A percentile compares a stretch with the other conserved stretches of the same genome.
These are phyloP conservation scores for Spisula subtruncata DNA, from an alignment of 2,888 invertebrate species.

Conservation along the genomic window DNA sequence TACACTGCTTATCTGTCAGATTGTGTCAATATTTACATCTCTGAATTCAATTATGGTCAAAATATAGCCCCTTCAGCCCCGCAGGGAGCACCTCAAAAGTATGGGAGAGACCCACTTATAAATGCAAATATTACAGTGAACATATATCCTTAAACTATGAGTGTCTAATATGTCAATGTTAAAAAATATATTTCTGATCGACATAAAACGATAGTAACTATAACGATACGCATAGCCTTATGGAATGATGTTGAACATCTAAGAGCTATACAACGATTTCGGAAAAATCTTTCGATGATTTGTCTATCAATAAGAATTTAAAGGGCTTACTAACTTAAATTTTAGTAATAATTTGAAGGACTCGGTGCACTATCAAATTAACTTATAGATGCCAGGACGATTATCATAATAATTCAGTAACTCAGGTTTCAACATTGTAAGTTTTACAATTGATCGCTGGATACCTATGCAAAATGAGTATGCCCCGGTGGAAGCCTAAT, in stretches of 20 bases:
- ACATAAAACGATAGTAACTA: not conserved
- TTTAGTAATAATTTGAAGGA: too few species aligned
- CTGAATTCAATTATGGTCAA: not conserved
- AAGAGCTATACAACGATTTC: not conserved
- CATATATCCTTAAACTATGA: not conserved
- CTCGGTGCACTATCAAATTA: too few species aligned
- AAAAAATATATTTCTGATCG: not conserved
- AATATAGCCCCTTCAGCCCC: not conserved
- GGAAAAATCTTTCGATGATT: too few species aligned
- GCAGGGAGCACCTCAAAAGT: not conserved
- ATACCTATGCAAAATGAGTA: too few species aligned
- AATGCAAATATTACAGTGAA: not conserved
- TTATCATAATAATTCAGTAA: too few species aligned
- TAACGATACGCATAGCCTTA: not conserved
- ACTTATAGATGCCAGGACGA: too few species aligned
- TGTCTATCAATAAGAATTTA: too few species aligned
- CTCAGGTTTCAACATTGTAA: too few species aligned
- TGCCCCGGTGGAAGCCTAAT: too few species aligned
- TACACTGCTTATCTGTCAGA: not conserved
- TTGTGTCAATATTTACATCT: constrained; percentile 12
- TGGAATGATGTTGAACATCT: not conserved
- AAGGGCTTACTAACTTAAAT: too few species aligned
- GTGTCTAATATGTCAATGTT: not conserved
- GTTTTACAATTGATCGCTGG: too few species aligned
- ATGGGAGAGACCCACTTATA: not conserved